Evolutionary conservation across 2,888 invertebrate species (phyloP).

Genomic region (Tanytarsus gracilentus): DNA sequence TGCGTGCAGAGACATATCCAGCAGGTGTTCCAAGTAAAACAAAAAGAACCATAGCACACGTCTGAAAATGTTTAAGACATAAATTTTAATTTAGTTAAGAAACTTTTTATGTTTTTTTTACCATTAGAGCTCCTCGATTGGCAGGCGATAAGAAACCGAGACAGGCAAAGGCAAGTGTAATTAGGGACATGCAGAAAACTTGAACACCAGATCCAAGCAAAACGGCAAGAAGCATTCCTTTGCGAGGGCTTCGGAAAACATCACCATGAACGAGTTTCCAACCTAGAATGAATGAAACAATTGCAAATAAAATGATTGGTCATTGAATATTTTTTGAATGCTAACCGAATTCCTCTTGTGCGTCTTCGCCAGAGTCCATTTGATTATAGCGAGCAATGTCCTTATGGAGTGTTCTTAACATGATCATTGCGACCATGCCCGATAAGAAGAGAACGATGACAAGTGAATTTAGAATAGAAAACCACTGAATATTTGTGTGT

Average conservation of each 20-base stretch:
- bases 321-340: not conserved
- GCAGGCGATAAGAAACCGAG: conserved; percentile 97
- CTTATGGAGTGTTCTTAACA: conserved; percentile 91
- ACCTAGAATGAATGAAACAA: conserved; percentile 47
- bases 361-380: conserved; percentile 78
- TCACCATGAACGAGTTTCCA: conserved; percentile 99
- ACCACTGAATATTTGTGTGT: conserved; percentile 98
- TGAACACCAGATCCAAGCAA: conserved; percentile 95
- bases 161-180: conserved; percentile 97
- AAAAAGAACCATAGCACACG: conserved; percentile 91
- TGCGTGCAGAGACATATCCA: conserved; percentile 91
- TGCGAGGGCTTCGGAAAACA: conserved; percentile 91
- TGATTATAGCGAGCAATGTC: conserved; percentile 99
- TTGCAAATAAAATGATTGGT: conserved; percentile 29
- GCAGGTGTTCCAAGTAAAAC: conserved; percentile 96
- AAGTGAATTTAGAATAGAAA: conserved; percentile 94
- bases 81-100: too few species aligned
- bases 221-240: conserved; percentile 93
- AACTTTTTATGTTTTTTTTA: too few species aligned
- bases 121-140: conserved; percentile 96
- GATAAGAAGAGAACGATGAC: conserved; percentile 95
- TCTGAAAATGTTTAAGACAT: too few species aligned
- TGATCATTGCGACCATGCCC: conserved; percentile 99
- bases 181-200: conserved; percentile 88
- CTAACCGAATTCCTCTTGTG: conserved; percentile 69